phyloP scores from a whole-genome alignment of 2,797 vertebrate species.

The Sarcophilus harrisii region DNA sequence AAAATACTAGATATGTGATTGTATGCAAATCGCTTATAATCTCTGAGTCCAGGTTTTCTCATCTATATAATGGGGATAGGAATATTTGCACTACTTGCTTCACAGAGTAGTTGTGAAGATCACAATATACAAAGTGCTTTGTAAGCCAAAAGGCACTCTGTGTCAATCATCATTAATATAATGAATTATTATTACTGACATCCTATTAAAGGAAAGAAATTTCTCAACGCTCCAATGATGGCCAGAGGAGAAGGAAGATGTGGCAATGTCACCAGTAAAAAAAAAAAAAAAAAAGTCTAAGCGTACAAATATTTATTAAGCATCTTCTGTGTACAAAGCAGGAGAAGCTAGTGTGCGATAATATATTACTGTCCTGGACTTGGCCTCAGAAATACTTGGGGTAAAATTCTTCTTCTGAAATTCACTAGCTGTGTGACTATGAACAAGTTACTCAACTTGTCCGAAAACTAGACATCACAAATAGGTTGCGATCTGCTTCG shows the following conservation, averaged over 20 bases:
- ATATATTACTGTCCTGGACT: not conserved
- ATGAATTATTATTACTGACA: not conserved
- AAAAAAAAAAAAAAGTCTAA: not conserved
- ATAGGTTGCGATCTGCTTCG: not conserved
- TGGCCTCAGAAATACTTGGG: not conserved
- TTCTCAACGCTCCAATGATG: not conserved
- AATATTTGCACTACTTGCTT: not conserved
- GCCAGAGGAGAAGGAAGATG: not conserved
- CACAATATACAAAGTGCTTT: not conserved
- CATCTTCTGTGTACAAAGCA: not conserved
- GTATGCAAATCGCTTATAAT: not conserved
- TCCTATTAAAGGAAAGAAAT: not conserved
- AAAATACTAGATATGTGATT: not conserved
- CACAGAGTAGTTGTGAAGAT: not conserved
- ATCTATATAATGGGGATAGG: not conserved
- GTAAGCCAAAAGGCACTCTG: not conserved
- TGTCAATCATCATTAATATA: not conserved
- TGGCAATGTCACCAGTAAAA: not conserved
- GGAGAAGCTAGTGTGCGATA: not conserved
- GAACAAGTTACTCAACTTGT: not conserved
- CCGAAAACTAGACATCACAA: not conserved
- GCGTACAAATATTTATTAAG: not conserved
- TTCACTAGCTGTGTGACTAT: not conserved
- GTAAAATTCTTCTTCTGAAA: not conserved
- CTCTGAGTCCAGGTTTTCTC: slow-evolving; percentile 3